Conservation (phyloP, 2,888 invertebrate species). For the Leptarthrus brevirostris region DNA sequence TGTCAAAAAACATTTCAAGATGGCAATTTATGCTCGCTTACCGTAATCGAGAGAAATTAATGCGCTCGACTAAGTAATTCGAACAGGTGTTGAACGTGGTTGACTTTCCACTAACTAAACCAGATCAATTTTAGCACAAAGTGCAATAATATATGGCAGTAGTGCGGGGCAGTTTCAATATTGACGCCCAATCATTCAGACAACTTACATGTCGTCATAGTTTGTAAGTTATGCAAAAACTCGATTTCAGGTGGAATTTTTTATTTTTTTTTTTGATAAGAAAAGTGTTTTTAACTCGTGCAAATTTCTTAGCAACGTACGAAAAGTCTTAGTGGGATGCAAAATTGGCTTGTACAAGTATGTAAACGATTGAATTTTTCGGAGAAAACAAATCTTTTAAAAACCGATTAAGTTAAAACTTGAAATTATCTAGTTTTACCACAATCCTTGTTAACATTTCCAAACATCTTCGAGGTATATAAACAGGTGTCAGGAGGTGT, state of each 20-base stretch:
- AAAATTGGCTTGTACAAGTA: neutral
- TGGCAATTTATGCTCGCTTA: no score
- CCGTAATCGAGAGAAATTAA: no score
- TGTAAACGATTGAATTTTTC: neutral
- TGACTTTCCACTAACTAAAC: conserved; percentile 7
- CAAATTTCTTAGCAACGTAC: neutral
- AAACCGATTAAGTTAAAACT: neutral
- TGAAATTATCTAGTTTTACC: conserved; percentile 21
- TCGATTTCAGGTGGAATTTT: conserved; percentile 24
- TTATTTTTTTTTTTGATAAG: neutral
- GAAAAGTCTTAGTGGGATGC: neutral
- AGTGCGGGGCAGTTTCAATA: neutral
- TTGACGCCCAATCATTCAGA: conserved; percentile 12
- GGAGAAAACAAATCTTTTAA: neutral
- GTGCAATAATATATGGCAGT: neutral
- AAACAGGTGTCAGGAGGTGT: neutral
- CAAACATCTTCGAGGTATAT: conserved; percentile 8
- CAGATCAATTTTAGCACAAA: neutral
- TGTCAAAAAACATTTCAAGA: no score
- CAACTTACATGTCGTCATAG: neutral
- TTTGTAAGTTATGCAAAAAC: conserved; percentile 19
- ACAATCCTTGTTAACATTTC: neutral
- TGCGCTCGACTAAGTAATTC: no score
- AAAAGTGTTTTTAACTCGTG: neutral
- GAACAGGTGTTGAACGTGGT: neutral